phyloP scores from a whole-genome alignment of 2,888 invertebrate species.

The Criorhina ranunculi region DNA sequence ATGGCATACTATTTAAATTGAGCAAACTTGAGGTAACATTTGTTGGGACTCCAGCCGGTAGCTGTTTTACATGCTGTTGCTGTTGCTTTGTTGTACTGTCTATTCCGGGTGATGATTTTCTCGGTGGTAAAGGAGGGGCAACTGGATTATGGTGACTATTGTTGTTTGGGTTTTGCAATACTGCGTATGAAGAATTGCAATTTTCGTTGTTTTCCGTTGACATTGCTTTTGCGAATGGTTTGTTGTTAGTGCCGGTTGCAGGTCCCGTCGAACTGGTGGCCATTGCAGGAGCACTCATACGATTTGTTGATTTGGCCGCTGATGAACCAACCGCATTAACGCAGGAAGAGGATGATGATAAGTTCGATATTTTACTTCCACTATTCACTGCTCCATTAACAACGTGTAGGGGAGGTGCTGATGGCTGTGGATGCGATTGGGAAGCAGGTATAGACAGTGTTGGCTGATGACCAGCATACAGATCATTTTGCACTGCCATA shows the following conservation, averaged over 20 bases:
- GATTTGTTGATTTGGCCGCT: conserved; percentile 81
- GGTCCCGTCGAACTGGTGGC: conserved; percentile 78
- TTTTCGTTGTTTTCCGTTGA: conserved; percentile 81
- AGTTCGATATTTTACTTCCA: conserved; percentile 47
- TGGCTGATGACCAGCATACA: conserved; percentile 81
- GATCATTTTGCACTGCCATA: conserved; percentile 84
- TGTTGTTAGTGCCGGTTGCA: conserved; percentile 79
- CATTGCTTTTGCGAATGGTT: conserved; percentile 77
- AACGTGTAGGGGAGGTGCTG: conserved; percentile 81
- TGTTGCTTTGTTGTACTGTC: conserved; percentile 80
- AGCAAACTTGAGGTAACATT: conserved; percentile 66
- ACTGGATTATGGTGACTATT: conserved; percentile 79
- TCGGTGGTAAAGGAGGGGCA: conserved; percentile 86
- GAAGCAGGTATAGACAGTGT: conserved; percentile 79
- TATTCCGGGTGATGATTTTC: conserved; percentile 85
- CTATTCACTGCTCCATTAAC: conserved; percentile 75
- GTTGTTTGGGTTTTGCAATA: conserved; percentile 81
- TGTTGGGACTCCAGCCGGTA: conserved; percentile 52
- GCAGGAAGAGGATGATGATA: conserved; percentile 61
- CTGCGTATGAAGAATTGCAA: conserved; percentile 81
- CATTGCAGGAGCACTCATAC: conserved; percentile 84
- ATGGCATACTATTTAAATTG: conserved; percentile 64
- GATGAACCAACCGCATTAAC: conserved; percentile 62
- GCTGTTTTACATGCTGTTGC: conserved; percentile 73
- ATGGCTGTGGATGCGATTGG: conserved; percentile 79